These are phyloP conservation scores for Dolichomitus sp. DNA, from an alignment of 2,888 invertebrate species.

Conservation along the genomic window DNA sequence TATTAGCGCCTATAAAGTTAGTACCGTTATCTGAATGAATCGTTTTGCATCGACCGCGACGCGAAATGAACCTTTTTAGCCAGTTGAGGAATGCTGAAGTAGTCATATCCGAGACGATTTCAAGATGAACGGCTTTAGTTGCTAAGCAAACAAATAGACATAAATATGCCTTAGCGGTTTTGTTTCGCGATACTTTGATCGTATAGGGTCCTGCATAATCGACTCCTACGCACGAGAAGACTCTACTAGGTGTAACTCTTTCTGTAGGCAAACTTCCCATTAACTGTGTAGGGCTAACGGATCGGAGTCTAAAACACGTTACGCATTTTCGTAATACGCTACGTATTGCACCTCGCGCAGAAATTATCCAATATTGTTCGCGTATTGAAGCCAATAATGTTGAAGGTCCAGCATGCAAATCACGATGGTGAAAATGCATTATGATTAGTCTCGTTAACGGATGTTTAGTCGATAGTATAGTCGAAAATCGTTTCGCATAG, in stretches of 20 bases:
- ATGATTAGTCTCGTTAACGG: conserved; percentile 32
- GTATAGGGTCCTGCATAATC: conserved; percentile 54
- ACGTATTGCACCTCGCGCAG: conserved; percentile 37
- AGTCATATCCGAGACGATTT: conserved; percentile 40
- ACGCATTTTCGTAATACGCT: conserved; percentile 37
- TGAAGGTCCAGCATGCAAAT: conserved; percentile 55
- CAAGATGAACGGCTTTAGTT: conserved; percentile 55
- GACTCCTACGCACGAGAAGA: conserved; percentile 44
- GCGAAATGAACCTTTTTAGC: conserved; percentile 53
- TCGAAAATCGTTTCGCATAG: conserved; percentile 24
- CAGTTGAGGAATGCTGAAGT: conserved; percentile 57
- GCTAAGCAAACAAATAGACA: conserved; percentile 61
- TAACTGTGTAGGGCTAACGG: conserved; percentile 23
- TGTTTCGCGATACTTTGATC: conserved; percentile 45
- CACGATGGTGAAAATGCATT: conserved; percentile 32
- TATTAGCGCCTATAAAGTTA: conserved; percentile 64
- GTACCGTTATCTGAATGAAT: conserved; percentile 63
- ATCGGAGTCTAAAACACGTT: conserved; percentile 40
- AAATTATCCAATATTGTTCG: conserved; percentile 59
- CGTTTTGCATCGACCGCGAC: conserved; percentile 41
- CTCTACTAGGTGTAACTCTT: conserved; percentile 33
- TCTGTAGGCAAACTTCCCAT: conserved; percentile 47
- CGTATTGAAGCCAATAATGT: conserved; percentile 45
- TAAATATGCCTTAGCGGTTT: conserved; percentile 35
- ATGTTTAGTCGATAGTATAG: conserved; percentile 32